These are phyloP conservation scores for Leptinotarsa tumamoca DNA, from an alignment of 2,888 invertebrate species.

Conservation along the genomic window DNA sequence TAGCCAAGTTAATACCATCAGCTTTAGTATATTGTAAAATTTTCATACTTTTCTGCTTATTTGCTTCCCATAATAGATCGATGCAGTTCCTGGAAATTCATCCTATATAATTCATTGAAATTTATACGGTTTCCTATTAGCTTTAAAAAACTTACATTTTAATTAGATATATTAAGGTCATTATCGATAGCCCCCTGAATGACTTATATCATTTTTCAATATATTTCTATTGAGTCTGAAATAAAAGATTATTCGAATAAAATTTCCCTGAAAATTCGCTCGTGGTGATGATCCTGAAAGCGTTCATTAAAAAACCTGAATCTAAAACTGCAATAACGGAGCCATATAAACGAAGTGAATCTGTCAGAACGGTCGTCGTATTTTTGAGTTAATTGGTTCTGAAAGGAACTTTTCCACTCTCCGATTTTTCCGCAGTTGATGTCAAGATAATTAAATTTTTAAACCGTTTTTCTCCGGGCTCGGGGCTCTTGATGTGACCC, in stretches of 20 bases:
- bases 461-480: conserved; percentile 60
- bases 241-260: neutral
- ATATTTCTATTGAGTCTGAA: too few relatives aligned
- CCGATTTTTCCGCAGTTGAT: conserved; percentile 63
- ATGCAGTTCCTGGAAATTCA: too few relatives aligned
- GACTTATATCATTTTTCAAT: too few relatives aligned
- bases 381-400: conserved; percentile 64
- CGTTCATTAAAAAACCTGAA: conserved; percentile 20
- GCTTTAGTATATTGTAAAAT: too few relatives aligned
- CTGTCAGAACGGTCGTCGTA: conserved; percentile 42
- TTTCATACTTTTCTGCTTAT: too few relatives aligned
- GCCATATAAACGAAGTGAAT: conserved; percentile 45
- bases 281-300: neutral
- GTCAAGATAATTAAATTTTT: conserved; percentile 65
- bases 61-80: too few relatives aligned
- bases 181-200: too few relatives aligned
- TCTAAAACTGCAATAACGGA: conserved; percentile 30
- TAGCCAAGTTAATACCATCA: too few relatives aligned
- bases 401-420: conserved; percentile 64
- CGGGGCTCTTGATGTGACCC: conserved; percentile 24
- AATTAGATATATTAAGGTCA: too few relatives aligned
- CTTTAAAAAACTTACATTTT: too few relatives aligned
- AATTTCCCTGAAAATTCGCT: neutral
- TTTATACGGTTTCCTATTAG: too few relatives aligned
- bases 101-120: too few relatives aligned